phyloP scores from a whole-genome alignment of 1,140 invertebrate species.

The Bombus pyrosoma region DNA sequence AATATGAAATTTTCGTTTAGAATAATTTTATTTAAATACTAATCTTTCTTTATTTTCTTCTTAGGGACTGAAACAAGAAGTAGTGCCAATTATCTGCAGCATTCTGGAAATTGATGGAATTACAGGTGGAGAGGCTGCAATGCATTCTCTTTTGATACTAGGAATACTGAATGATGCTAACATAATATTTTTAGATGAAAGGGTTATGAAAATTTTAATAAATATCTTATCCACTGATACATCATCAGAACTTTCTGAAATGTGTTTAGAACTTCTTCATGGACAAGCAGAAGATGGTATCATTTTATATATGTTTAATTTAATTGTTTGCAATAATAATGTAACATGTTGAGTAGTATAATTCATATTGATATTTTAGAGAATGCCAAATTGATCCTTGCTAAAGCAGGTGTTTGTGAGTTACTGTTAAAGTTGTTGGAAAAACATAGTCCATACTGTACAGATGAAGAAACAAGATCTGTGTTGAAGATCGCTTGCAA shows the following conservation, averaged over 20 bases:
- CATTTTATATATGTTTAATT: constrained; percentile 15
- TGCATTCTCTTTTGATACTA: constrained; percentile 88
- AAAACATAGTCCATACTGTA: constrained; percentile 85
- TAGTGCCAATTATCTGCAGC: constrained; percentile 85
- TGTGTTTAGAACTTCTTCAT: constrained; percentile 90
- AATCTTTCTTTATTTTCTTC: constrained; percentile 1
- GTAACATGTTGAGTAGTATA: background rate
- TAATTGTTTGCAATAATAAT: constrained; percentile 32
- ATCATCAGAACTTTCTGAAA: constrained; percentile 86
- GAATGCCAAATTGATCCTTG: constrained; percentile 89
- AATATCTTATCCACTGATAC: constrained; percentile 69
- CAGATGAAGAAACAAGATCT: constrained; percentile 87
- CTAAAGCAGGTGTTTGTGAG: constrained; percentile 89
- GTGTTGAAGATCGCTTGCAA: constrained; percentile 93
- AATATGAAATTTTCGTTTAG: too few relatives aligned
- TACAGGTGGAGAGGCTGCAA: constrained; percentile 83
- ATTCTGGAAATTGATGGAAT: constrained; percentile 82
- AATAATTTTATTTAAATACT: too few relatives aligned
- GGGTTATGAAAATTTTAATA: constrained; percentile 71
- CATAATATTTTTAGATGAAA: constrained; percentile 75
- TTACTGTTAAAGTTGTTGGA: constrained; percentile 89
- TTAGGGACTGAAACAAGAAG: constrained; percentile 86
- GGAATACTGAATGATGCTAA: constrained; percentile 89
- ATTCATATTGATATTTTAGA: constrained; percentile 81
- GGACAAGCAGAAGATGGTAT: constrained; percentile 89